Evolutionary conservation across 2,797 vertebrate genomes (phyloP).

Genomic region (Peromyscus nudipes): DNA sequence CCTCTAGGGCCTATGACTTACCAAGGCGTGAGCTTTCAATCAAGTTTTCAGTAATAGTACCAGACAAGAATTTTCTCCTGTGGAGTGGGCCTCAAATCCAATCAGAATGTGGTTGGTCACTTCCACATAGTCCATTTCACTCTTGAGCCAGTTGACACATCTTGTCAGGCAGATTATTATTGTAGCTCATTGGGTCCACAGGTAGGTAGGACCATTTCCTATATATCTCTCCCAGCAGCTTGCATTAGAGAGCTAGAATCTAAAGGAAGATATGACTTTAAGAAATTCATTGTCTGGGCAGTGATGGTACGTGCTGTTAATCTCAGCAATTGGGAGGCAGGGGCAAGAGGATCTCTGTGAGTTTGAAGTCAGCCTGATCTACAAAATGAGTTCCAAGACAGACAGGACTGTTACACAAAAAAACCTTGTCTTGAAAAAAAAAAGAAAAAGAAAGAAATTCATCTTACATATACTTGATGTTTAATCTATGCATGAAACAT

Average conservation of each 20-base stretch:
- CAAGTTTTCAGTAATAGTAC: background rate
- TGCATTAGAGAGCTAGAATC: conserved; percentile 13
- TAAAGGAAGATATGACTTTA: conserved; percentile 53
- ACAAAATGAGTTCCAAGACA: background rate
- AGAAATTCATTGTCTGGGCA: background rate
- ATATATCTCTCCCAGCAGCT: background rate
- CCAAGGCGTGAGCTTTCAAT: too few species aligned
- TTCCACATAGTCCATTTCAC: background rate
- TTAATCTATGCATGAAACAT: conserved; percentile 27
- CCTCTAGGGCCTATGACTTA: background rate
- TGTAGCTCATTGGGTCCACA: too few species aligned
- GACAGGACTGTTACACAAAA: too few species aligned
- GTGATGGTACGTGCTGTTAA: background rate
- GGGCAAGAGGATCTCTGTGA: background rate
- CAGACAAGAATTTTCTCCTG: background rate
- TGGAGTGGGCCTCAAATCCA: background rate
- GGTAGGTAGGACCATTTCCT: background rate
- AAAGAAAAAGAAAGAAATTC: background rate
- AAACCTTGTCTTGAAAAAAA: too few species aligned
- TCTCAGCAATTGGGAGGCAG: background rate
- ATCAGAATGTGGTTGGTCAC: background rate
- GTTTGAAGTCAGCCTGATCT: background rate
- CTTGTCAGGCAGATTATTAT: background rate
- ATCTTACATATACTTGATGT: conserved; percentile 17
- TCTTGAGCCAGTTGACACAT: background rate